Conservation (phyloP, 2,888 invertebrate species). For the Athalia circularis region DNA sequence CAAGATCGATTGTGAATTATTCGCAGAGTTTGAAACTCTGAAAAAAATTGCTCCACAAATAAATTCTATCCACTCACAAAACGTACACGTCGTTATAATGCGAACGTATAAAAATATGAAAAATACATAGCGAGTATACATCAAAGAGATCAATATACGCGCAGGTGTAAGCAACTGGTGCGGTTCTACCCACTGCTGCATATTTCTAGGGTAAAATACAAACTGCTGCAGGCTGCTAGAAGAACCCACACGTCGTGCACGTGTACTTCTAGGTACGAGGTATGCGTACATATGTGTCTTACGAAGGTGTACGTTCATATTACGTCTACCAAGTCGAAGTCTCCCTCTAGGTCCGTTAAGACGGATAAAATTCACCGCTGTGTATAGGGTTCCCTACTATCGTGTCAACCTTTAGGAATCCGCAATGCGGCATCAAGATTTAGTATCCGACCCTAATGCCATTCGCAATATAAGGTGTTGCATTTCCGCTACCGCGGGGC, state of each 20-base stretch:
- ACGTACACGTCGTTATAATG: not conserved
- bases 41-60: no score
- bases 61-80: not conserved
- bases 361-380: conserved; percentile 28
- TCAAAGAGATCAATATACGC: conserved; percentile 29
- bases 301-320: not conserved
- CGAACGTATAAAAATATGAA: no score
- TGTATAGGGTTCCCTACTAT: conserved; percentile 18
- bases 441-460: conserved; percentile 1
- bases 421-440: conserved; percentile 36
- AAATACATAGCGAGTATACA: not conserved
- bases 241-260: not conserved
- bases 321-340: not conserved
- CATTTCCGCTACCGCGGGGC: conserved; percentile 3
- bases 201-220: conserved; percentile 17
- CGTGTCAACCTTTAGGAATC: conserved; percentile 43
- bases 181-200: conserved; percentile 11
- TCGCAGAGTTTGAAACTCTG: no score
- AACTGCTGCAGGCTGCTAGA: not conserved
- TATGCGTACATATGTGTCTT: not conserved
- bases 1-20: no score
- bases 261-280: not conserved
- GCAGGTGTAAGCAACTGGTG: conserved; percentile 30
- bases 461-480: not conserved
- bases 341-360: conserved; percentile 16